Evolutionary conservation across 2,797 vertebrate genomes (phyloP), one percentile per base, ranked within the genome.

Genomic region (Tragelaphus eurycerus): DNA sequence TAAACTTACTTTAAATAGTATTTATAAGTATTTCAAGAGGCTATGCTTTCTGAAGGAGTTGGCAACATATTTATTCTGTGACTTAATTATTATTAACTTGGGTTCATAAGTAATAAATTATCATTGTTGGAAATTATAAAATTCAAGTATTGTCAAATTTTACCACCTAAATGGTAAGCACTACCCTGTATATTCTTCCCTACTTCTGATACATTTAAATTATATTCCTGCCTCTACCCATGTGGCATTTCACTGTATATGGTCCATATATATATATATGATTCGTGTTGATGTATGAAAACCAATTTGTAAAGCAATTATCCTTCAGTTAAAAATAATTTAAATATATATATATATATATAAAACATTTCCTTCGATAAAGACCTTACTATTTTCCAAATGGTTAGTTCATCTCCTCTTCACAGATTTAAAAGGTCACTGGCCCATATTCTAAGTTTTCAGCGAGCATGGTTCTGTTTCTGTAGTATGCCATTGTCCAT

Each of bases 11-110:
- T 90, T 78, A 31, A 86, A 27, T 86, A 89, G 31, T 62, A n/a
- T 94, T 88, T 89, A 60, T 31, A 97, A 83, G 25, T 93, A 62
- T 95, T 95, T 93, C 16, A 95, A 48, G 54, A 71, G 57, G n/a
- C 17, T 82, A 12, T 97, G 46, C 43, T 94, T 97, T 31, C 46
- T 86, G 46, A 85, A 93, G 15, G 67, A 94, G 34, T 89, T 94
- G 21, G 11, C 74, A 93, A 90, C 96, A 82, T 93, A 90, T 74
- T 96, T 96, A 84, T 85, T 74, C 76, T 95, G 46, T 87, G 34
- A 95, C 29, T 62, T 93, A 84, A 46, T 89, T 88, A 54, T 92
- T 82, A 55, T 96, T 96, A 86, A 62, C 50, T 85, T 92, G 82
- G 59, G 52, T 88, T 95, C 10, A 8, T 93, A 71, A 96, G 7